Percentiles rank a stretch among this genome's conserved stretches.
These are phyloP conservation scores for Microcaecilia unicolor DNA, from an alignment of 2,797 vertebrate species.

Conservation along the genomic window DNA sequence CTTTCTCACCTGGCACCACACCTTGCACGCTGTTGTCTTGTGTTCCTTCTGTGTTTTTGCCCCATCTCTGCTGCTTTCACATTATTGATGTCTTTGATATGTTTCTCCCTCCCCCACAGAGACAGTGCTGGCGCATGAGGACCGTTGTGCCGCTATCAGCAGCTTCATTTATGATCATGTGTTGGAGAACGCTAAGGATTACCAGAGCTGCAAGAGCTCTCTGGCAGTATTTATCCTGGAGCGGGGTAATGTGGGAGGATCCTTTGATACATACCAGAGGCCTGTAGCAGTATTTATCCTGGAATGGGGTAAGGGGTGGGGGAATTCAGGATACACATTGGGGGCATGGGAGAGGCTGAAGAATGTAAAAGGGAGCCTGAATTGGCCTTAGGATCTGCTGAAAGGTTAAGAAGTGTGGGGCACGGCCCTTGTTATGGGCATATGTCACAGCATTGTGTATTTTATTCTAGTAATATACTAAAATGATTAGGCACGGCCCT, in stretches of 20 bases:
- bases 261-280: not conserved
- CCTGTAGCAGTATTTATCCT: constrained; percentile 37
- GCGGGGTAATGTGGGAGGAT: constrained; percentile 17
- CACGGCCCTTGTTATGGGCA: fast-evolving
- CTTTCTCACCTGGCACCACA: too few relatives aligned
- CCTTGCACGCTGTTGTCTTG: not conserved
- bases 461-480: too few relatives aligned
- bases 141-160: constrained; percentile 33
- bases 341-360: not conserved
- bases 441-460: too few relatives aligned
- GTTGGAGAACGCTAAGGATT: not conserved
- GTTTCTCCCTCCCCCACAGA: constrained; percentile 9
- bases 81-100: too few relatives aligned
- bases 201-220: constrained; percentile 20
- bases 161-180: constrained; percentile 20
- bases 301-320: constrained; percentile 39
- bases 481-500: not conserved
- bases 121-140: constrained; percentile 19
- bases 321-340: too few relatives aligned
- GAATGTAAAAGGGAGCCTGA: not conserved
- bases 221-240: constrained; percentile 41
- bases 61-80: too few relatives aligned
- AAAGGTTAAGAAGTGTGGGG: too few relatives aligned
- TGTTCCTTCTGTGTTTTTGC: too few relatives aligned
- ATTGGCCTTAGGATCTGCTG: not conserved